phyloP scores from a whole-genome alignment of 2,797 vertebrate species.

The Acanthurus tractus region DNA sequence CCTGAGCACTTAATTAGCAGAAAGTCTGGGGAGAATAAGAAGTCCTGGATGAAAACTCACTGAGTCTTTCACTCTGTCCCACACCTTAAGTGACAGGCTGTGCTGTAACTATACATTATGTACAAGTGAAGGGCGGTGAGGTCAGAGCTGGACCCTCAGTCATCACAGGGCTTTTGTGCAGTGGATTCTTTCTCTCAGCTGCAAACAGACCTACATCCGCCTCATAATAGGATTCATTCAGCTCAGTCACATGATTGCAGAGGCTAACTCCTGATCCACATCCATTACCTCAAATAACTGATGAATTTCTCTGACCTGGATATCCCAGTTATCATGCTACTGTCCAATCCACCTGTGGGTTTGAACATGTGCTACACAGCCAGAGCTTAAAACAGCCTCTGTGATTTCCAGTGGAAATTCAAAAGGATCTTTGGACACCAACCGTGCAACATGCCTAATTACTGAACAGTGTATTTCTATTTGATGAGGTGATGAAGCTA shows the following conservation, averaged over 20 bases:
- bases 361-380: background rate
- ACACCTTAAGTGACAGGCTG: too few relatives aligned
- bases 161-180: constrained; percentile 19
- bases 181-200: constrained; percentile 23
- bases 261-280: constrained; percentile 34
- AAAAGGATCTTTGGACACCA: background rate
- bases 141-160: background rate
- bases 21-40: background rate
- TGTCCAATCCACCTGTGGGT: constrained; percentile 24
- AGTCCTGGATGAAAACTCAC: too few relatives aligned
- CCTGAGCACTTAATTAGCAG: too few relatives aligned
- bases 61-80: background rate
- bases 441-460: background rate
- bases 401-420: background rate
- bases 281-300: constrained; percentile 32
- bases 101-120: too few relatives aligned
- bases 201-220: constrained; percentile 41
- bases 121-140: background rate
- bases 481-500: background rate
- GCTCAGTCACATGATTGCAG: constrained; percentile 45
- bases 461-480: background rate
- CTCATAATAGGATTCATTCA: constrained; percentile 56
- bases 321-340: background rate
- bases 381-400: background rate
- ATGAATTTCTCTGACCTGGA: constrained; percentile 43